These are phyloP conservation scores for Chromoteleia sp. DNA, from an alignment of 2,888 invertebrate species.

Conservation along the genomic window DNA sequence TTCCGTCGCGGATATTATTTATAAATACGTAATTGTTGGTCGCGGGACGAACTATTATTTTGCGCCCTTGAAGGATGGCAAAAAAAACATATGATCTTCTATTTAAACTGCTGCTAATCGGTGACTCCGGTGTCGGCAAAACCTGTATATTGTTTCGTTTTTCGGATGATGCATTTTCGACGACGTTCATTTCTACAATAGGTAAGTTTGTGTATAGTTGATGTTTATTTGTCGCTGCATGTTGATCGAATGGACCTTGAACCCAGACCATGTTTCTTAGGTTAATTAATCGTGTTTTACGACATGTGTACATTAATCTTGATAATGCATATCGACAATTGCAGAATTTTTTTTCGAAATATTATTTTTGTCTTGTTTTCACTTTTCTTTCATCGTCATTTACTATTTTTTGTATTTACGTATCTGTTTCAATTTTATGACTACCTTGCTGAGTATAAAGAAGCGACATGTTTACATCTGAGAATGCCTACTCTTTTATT, in stretches of 20 bases:
- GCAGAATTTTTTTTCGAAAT: background rate
- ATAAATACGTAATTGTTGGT: constrained; percentile 13
- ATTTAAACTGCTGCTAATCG: constrained; percentile 96
- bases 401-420: too few relatives aligned
- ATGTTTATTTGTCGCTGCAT: background rate
- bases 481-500: too few relatives aligned
- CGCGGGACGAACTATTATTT: background rate
- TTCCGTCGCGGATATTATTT: constrained; percentile 19
- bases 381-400: too few relatives aligned
- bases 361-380: too few relatives aligned
- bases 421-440: too few relatives aligned
- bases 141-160: constrained; percentile 97
- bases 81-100: constrained; percentile 98
- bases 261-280: constrained; percentile 28
- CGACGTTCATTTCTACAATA: constrained; percentile 98
- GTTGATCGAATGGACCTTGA: constrained; percentile 17
- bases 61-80: constrained; percentile 88
- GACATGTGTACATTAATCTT: background rate
- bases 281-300: constrained; percentile 39
- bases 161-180: constrained; percentile 97
- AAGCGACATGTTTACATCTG: too few relatives aligned
- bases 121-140: constrained; percentile 97
- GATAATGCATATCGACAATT: too few relatives aligned
- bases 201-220: constrained; percentile 87
- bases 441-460: too few relatives aligned